phyloP scores from a whole-genome alignment of 2,113 vertebrate species.

The Pseudolaguvia tuberculata region DNA sequence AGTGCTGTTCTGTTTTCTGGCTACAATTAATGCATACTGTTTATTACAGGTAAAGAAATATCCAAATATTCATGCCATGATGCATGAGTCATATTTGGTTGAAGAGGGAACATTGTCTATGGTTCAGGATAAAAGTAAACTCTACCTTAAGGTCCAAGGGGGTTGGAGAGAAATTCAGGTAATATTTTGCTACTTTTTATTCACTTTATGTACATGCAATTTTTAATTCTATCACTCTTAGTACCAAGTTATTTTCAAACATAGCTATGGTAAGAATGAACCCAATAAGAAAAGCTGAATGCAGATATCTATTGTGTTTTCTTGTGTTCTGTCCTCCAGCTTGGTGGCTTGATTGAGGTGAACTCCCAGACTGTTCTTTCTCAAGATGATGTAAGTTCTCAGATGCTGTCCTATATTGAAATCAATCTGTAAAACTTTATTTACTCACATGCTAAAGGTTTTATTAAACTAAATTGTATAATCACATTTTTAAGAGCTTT shows the following conservation, averaged over 20 bases:
- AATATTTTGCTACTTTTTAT: slow-evolving; percentile 12
- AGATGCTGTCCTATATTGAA: background rate
- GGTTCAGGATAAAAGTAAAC: slow-evolving; percentile 73
- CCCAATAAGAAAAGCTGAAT: background rate
- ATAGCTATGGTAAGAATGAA: background rate
- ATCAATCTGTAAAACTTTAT: no score
- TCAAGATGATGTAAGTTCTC: slow-evolving; percentile 63
- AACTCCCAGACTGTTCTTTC: slow-evolving; percentile 62
- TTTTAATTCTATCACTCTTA: background rate
- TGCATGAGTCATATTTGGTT: slow-evolving; percentile 72
- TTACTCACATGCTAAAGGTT: no score
- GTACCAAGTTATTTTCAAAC: background rate
- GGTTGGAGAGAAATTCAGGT: slow-evolving; percentile 96
- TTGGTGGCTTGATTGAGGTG: slow-evolving; percentile 52
- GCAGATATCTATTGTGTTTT: background rate
- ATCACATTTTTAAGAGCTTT: no score
- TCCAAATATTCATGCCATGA: slow-evolving; percentile 72
- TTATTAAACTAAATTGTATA: no score
- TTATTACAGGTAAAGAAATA: slow-evolving; percentile 72
- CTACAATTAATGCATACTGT: background rate
- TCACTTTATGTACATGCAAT: background rate
- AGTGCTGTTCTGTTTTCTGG: background rate
- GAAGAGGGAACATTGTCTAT: slow-evolving; percentile 79
- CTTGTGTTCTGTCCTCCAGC: slow-evolving; percentile 64
- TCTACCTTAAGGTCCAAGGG: slow-evolving; percentile 82